Base-by-base conservation (phyloP, 2,797 vertebrate species). In the Rhodeus uyekii region DNA sequence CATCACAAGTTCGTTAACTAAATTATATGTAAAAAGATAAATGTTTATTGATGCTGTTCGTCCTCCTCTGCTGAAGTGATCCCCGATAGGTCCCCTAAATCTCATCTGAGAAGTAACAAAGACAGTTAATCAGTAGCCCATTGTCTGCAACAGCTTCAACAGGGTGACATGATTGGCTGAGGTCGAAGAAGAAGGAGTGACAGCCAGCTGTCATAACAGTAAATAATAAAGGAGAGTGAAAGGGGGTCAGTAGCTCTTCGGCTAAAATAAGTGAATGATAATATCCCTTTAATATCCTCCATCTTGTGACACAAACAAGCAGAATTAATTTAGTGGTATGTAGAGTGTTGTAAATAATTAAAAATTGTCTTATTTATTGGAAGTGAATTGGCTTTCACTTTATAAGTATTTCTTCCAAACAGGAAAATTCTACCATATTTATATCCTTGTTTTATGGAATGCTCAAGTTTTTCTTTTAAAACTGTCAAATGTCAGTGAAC, bases 61-160 rank as follows among this genome's bases (percentile, higher is more conserved):
- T 53, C 83, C 44, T 67, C 65, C 39, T 68, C 46, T 48, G 68
- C 39, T 34, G 27, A 73, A 81, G 78, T 77, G 76, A 68, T 71
- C 61, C 64, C 19, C n/a, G n/a, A n/a, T n/a, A n/a, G 55, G 76
- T 61, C n/a, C 85, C 79, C 84, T 87, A 83, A 42, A 87, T 81
- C 80, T 88, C 69, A 24, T 48, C 68, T 76, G 81, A 78, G 82
- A 88, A 89, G 84, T 87, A 48, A 69, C 81, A 5, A 84, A 78
- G 78, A 87, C 89, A 85, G 86, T 50, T 88, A 87, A 92, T 93
- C 91, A 76, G 91, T 93, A 90, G 22, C 64, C 18, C 85, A 75
- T 67, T 86, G 86, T 87, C 81, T 83, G 65, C 74, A 82, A 74
- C 73, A 1, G 29, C 36, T 46, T 69, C 22, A 24, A 36, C 14